phyloP scores from a whole-genome alignment of 2,797 vertebrate species.

The Xenentodon cancila region DNA sequence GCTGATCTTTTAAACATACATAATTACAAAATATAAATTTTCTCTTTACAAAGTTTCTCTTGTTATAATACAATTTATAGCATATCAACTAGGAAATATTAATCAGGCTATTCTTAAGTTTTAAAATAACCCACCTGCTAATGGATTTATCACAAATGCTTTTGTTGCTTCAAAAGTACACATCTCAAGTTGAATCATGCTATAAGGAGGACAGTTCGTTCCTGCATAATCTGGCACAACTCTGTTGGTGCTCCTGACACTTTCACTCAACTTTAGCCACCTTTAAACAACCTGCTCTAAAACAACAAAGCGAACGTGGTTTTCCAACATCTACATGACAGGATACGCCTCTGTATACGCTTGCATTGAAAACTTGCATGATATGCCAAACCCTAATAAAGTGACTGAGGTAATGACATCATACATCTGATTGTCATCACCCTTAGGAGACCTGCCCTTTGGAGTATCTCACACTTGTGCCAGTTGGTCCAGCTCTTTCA shows the following conservation, averaged over 20 bases:
- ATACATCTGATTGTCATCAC: conserved; percentile 91
- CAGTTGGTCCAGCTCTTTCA: conserved; percentile 67
- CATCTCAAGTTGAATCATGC: conserved; percentile 82
- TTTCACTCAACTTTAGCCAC: conserved; percentile 56
- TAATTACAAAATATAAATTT: conserved; percentile 99
- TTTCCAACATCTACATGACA: conserved; percentile 68
- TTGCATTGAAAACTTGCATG: conserved; percentile 89
- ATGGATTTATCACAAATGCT: conserved; percentile 87
- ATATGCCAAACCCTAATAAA: conserved; percentile 89
- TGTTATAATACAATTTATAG: conserved; percentile 97
- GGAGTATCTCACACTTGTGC: conserved; percentile 64
- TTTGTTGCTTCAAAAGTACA: conserved; percentile 87
- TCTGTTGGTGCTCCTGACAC: conserved; percentile 65
- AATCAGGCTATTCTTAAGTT: conserved; percentile 90
- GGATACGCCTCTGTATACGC: conserved; percentile 84
- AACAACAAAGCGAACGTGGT: conserved; percentile 51
- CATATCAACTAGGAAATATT: conserved; percentile 91
- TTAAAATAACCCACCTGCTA: conserved; percentile 93
- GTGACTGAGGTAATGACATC: conserved; percentile 94
- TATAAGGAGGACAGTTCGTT: conserved; percentile 80
- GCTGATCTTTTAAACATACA: conserved; percentile 95
- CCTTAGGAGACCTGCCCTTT: conserved; percentile 66
- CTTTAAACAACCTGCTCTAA: conserved; percentile 45
- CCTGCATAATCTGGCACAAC: conserved; percentile 87
- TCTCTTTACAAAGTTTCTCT: conserved; percentile 96